phyloP scores from a whole-genome alignment of 1,140 invertebrate species.

The Stenopsyche tienmushanensis region DNA sequence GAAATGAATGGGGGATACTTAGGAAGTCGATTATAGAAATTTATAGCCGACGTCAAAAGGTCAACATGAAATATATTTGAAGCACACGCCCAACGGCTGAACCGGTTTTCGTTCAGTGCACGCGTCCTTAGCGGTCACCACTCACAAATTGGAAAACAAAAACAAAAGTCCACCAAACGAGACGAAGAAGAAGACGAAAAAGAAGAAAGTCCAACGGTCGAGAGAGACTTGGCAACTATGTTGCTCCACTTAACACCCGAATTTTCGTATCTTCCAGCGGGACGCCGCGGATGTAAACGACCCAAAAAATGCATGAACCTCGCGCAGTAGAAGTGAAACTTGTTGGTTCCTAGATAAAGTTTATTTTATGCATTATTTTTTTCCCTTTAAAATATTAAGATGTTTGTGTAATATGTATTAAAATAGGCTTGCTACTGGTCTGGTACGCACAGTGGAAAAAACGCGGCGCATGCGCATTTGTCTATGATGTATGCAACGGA shows the following conservation, averaged over 20 bases:
- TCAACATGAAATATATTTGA: conserved; percentile 11
- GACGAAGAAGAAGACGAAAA: not conserved
- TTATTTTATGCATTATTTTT: too few relatives aligned
- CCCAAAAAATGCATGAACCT: not conserved
- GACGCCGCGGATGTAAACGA: not conserved
- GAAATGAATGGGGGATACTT: not conserved
- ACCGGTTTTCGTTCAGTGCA: conserved; percentile 16
- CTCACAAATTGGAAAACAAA: conserved; percentile 3
- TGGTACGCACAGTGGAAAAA: too few relatives aligned
- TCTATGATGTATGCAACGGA: too few relatives aligned
- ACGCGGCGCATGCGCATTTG: too few relatives aligned
- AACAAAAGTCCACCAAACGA: not conserved
- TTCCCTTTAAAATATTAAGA: too few relatives aligned
- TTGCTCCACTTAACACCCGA: not conserved
- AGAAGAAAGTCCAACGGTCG: not conserved
- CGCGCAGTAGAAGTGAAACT: too few relatives aligned
- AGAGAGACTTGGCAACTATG: not conserved
- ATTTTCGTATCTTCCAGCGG: not conserved
- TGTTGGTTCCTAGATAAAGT: too few relatives aligned
- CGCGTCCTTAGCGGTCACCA: conserved; percentile 15
- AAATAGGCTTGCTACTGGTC: too few relatives aligned
- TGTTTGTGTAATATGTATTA: too few relatives aligned
- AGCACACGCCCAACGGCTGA: conserved; percentile 4
- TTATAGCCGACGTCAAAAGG: conserved; percentile 18
- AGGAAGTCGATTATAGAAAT: conserved; percentile 4